Evolutionary conservation across 2,888 invertebrate species (phyloP).

Genomic region (Mythimna loreyi): DNA sequence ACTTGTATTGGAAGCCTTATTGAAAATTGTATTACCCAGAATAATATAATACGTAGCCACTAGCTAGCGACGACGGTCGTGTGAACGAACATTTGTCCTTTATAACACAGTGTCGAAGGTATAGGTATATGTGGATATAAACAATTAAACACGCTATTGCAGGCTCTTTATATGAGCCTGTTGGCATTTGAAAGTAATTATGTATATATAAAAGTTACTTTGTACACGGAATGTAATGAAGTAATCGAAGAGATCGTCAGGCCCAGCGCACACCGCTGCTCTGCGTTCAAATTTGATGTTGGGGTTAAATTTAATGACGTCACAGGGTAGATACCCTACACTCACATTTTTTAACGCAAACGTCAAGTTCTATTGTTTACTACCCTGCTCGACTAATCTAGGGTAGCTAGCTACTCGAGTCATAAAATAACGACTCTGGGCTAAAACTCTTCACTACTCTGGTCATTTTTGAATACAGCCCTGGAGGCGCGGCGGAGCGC

Average conservation of each 20-base stretch:
- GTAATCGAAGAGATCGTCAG: neutral
- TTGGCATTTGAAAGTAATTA: conserved; percentile 47
- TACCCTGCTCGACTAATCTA: no score
- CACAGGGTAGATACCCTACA: no score
- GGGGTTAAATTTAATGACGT: no score
- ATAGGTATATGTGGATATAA: conserved; percentile 22
- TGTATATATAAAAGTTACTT: conserved; percentile 19
- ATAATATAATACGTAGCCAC: conserved; percentile 36
- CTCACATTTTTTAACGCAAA: no score
- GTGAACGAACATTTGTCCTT: conserved; percentile 65
- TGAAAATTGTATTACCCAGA: conserved; percentile 46
- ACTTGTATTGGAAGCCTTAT: conserved; percentile 41
- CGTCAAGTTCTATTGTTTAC: no score
- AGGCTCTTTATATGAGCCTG: conserved; percentile 37
- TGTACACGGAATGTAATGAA: neutral
- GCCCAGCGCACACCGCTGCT: no score
- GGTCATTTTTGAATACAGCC: no score
- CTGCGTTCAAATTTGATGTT: no score
- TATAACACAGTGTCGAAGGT: conserved; percentile 43
- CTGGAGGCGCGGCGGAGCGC: no score
- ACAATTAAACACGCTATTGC: conserved; percentile 58
- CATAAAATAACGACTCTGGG: no score
- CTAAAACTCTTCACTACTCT: no score
- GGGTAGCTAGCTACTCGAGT: no score
- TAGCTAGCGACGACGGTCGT: conserved; percentile 50